Base-by-base conservation (phyloP, 2,797 vertebrate genomes). In the Oreonectes daqikongensis region DNA sequence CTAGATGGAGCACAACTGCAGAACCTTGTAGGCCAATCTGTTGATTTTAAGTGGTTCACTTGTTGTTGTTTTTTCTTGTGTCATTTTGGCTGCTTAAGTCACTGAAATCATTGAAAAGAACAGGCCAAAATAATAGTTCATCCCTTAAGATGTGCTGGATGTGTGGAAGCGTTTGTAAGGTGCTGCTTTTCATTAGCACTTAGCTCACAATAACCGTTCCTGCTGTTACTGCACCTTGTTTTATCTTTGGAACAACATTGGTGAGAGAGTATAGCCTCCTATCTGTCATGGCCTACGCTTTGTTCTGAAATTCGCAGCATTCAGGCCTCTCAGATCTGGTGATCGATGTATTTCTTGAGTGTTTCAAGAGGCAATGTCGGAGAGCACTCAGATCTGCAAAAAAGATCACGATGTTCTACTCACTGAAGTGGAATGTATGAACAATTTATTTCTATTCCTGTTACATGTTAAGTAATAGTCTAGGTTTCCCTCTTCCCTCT, bases 1-100 rank as follows among this genome's bases (percentile, higher is more conserved):
- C 89, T 91, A 84, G 84, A 90, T 88, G 87, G 68, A 83, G 77
- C 61, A 66, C 81, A 72, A 80, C 72, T 81, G 73, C 42, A 24
- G 48, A 79, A 32, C 66, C 53, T 77, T 57, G 63, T 73, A 71
- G 77, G 61, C 74, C 55, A 77, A 69, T 53, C 59, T 81, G 79
- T 75, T 81, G 77, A 78, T 81, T 79, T 84, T 72, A 79, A 63
- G 28, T 75, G 59, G 67, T 73, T 79, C 42, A 69, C 44, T 57
- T 66, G 30, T 44, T 38, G 26, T 24, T 40, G 18, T 24, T 52
- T 18, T 53, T 38, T 66, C 30, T 77, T 79, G 32, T 9, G n/a
- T 79, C 15, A 30, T 42, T 66, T 55, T 53, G 4, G 18, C 38
- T 2, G 15, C 8, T 42, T 30, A 42, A 61, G 59, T 35, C 3